phyloP scores from a whole-genome alignment of 2,113 vertebrate genomes.

The Anolis sagrei region DNA sequence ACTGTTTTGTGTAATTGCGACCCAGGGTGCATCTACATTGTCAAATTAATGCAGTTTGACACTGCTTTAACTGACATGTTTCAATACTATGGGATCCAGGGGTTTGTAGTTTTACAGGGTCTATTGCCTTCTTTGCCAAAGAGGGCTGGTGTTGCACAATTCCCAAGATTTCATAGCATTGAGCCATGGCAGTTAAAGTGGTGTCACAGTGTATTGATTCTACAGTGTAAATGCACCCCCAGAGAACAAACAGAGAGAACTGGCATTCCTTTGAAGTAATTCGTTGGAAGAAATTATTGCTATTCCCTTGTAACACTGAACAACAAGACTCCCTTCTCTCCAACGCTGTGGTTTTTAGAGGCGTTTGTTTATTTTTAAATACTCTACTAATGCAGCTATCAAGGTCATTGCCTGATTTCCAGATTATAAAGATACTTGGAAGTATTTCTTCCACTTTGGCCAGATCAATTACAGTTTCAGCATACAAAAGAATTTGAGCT shows the following conservation, averaged over 20 bases:
- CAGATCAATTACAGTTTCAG: neutral
- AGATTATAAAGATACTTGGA: neutral
- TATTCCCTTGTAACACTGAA: neutral
- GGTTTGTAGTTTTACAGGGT: no score
- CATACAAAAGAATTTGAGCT: neutral
- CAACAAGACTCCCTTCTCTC: neutral
- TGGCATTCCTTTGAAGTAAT: accelerated
- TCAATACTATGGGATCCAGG: no score
- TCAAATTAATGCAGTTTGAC: no score
- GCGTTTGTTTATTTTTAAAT: neutral
- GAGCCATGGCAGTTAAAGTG: no score
- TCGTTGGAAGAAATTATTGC: no score
- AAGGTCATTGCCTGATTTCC: neutral
- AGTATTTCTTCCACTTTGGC: neutral
- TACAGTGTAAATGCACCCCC: no score
- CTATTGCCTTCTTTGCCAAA: no score
- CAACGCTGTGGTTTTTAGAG: neutral
- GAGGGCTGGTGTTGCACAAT: no score
- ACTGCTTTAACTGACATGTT: no score
- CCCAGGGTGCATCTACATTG: neutral
- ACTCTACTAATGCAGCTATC: neutral
- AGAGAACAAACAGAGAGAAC: neutral
- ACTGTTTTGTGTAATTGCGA: neutral
- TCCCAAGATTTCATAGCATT: no score
- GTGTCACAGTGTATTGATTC: no score